Evolutionary conservation across 2,113 vertebrate genomes (phyloP).

Genomic region (Kryptolebias marmoratus): DNA sequence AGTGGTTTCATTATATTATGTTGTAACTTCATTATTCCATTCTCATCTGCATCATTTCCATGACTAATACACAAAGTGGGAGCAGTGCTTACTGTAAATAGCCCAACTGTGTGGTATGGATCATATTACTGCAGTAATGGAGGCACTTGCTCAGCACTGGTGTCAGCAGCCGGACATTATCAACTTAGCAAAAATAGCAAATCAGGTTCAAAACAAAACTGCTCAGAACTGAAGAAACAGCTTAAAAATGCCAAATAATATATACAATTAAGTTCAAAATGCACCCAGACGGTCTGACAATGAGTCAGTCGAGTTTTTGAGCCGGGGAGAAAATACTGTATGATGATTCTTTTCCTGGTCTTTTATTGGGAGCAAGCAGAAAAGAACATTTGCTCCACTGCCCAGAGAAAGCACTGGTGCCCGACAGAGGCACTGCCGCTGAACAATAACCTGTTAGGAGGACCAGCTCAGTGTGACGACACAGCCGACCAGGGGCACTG

Average conservation of each 20-base stretch:
- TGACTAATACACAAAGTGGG: too few species aligned
- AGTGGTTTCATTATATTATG: too few species aligned
- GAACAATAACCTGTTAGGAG: conserved; percentile 43
- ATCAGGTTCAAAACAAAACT: background rate
- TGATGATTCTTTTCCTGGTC: conserved; percentile 6
- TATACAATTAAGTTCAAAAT: conserved; percentile 9
- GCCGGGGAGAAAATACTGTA: background rate
- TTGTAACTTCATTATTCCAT: too few species aligned
- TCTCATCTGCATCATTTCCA: too few species aligned
- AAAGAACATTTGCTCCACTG: background rate
- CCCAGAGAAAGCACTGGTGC: background rate
- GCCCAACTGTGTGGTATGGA: conserved; percentile 15
- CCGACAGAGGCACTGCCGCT: conserved; percentile 16
- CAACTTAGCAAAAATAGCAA: background rate
- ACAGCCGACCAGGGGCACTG: conserved; percentile 11
- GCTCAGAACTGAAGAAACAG: background rate
- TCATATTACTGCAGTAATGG: conserved; percentile 33
- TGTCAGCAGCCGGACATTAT: conserved; percentile 5
- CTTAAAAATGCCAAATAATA: background rate
- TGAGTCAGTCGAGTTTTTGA: background rate
- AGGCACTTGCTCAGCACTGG: background rate
- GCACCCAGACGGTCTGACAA: background rate
- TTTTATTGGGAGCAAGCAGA: conserved; percentile 13
- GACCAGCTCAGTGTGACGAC: background rate
- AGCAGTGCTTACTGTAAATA: conserved; percentile 2